Evolutionary conservation across 2,888 invertebrate genomes (phyloP).

Genomic region (Blastobasis lacticolella): DNA sequence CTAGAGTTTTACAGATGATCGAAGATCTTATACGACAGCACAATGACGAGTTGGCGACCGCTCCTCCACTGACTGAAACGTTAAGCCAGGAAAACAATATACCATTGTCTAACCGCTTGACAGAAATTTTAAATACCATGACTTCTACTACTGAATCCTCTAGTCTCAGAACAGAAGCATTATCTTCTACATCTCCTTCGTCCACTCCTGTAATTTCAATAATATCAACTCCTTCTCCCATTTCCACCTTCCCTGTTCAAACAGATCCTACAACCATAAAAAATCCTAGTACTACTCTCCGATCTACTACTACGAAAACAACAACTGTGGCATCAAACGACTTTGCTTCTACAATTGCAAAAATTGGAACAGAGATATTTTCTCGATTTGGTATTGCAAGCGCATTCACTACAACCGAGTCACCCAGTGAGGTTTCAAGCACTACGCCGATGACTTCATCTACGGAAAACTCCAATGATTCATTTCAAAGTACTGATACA

Average conservation of each 20-base stretch:
- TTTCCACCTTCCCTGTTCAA: constrained; percentile 17
- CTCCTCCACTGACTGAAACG: constrained; percentile 41
- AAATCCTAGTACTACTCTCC: too few relatives aligned
- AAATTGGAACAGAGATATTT: constrained; percentile 9
- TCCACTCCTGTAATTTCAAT: constrained; percentile 11
- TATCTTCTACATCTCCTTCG: constrained; percentile 12
- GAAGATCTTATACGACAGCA: constrained; percentile 64
- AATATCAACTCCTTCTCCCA: constrained; percentile 23
- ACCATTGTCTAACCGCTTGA: constrained; percentile 48
- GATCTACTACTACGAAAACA: constrained; percentile 13
- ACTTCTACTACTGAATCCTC: constrained; percentile 37
- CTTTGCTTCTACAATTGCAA: constrained; percentile 7
- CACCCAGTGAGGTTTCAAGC: neutral
- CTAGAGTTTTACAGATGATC: constrained; percentile 64
- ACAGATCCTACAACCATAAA: too few relatives aligned
- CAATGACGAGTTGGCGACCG: constrained; percentile 55
- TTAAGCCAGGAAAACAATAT: constrained; percentile 36
- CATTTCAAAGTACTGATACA: constrained; percentile 11
- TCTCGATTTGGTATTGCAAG: constrained; percentile 8
- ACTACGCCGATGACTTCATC: neutral
- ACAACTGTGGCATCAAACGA: constrained; percentile 5
- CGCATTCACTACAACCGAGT: constrained; percentile 1
- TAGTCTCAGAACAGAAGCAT: constrained; percentile 21
- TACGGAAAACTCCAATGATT: too few relatives aligned
- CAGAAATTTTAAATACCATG: constrained; percentile 56